These are phyloP conservation scores for Anser cygnoides DNA, from an alignment of 2,113 vertebrate species.

Conservation along the genomic window DNA sequence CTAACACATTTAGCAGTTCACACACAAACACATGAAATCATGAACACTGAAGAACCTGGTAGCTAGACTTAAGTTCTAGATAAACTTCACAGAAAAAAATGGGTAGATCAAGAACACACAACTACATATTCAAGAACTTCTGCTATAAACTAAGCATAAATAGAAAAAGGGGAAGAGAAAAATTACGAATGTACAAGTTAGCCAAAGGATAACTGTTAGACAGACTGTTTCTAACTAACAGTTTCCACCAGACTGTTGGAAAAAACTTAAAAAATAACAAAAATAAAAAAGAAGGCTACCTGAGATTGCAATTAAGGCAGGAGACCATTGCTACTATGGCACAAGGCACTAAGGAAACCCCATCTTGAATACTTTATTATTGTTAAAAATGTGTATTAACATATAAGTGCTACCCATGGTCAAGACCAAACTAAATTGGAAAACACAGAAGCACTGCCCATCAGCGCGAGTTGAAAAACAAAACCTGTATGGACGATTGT, in stretches of 20 bases:
- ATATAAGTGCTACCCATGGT: neutral
- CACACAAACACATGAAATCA: fast-evolving
- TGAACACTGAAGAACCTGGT: neutral
- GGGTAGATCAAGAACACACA: neutral
- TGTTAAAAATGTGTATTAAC: neutral
- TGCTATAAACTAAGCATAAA: neutral
- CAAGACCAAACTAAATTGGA: neutral
- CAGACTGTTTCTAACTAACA: neutral
- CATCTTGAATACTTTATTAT: neutral
- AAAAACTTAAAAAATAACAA: neutral
- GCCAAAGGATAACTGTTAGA: neutral
- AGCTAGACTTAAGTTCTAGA: neutral
- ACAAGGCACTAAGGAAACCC: too few relatives aligned
- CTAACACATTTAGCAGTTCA: neutral
- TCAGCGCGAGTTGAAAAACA: neutral
- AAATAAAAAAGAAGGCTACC: neutral
- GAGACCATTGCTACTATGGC: neutral
- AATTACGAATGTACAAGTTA: neutral
- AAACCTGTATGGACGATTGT: neutral
- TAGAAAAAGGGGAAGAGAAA: neutral
- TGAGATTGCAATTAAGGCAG: neutral
- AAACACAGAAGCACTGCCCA: neutral
- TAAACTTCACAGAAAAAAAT: neutral
- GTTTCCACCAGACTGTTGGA: neutral
- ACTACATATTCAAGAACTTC: neutral